These are phyloP conservation scores for Perccottus glenii DNA, from an alignment of 2,113 vertebrate species.

Conservation along the genomic window DNA sequence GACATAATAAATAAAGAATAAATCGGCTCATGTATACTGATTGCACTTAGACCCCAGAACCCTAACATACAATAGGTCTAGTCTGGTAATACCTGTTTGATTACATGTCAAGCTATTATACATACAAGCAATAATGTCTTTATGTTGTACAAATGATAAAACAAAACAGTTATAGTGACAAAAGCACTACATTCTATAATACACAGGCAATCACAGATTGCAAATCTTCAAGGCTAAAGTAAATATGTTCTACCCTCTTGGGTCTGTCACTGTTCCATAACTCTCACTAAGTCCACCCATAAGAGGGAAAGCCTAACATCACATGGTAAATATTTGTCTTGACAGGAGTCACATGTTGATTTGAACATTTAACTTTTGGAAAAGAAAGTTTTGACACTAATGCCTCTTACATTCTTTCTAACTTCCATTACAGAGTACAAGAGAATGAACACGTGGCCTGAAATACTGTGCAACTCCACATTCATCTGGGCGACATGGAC, in stretches of 20 bases:
- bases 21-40: conserved; percentile 87
- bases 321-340: conserved; percentile 14
- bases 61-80: conserved; percentile 73
- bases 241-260: conserved; percentile 60
- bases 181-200: conserved; percentile 82
- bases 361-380: conserved; percentile 24
- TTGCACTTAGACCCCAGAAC: conserved; percentile 89
- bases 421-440: neutral
- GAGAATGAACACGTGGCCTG: neutral
- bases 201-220: conserved; percentile 98
- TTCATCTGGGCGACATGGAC: neutral
- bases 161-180: conserved; percentile 84
- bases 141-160: conserved; percentile 78
- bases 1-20: conserved; percentile 84
- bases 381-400: conserved; percentile 7
- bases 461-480: conserved; percentile 8
- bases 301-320: conserved; percentile 16
- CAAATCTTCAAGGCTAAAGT: conserved; percentile 81
- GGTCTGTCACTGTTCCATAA: conserved; percentile 38
- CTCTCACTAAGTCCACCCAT: conserved; percentile 6
- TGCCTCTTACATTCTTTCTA: conserved; percentile 40
- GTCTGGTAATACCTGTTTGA: conserved; percentile 64
- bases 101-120: conserved; percentile 74
- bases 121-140: conserved; percentile 61
- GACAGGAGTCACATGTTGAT: conserved; percentile 4